Evolutionary conservation across 2,797 vertebrate genomes (phyloP).

Genomic region (Lepus oiostolus): DNA sequence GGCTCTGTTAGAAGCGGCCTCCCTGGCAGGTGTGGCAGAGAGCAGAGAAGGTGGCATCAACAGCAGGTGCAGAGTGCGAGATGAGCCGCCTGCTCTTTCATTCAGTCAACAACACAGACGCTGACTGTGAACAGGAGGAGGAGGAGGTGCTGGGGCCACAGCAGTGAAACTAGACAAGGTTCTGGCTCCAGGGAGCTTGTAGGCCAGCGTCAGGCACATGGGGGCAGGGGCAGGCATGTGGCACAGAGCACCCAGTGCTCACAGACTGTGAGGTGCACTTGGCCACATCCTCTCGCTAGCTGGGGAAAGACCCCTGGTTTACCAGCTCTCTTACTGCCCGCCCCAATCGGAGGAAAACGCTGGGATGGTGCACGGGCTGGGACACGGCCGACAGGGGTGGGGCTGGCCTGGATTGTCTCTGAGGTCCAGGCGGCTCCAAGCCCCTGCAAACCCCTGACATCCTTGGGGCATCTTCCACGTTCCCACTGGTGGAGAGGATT

Average conservation of each 20-base stretch:
- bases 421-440: neutral
- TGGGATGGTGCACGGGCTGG: accelerated
- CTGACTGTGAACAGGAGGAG: neutral
- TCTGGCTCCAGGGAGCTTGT: neutral
- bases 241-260: neutral
- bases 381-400: neutral
- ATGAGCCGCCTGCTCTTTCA: neutral
- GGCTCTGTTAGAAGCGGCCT: neutral
- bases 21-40: accelerated
- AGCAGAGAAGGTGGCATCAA: neutral
- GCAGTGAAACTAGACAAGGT: neutral
- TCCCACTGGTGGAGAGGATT: neutral
- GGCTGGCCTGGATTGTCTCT: no score
- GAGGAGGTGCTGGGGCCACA: neutral
- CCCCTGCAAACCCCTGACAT: neutral
- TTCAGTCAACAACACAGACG: neutral
- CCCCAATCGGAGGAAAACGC: neutral
- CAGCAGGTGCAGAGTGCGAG: no score
- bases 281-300: neutral
- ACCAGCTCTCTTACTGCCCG: neutral
- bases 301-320: neutral
- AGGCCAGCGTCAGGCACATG: neutral
- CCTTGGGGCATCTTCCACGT: neutral
- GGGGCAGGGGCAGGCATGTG: no score
- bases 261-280: accelerated